phyloP scores from a whole-genome alignment of 2,888 invertebrate species.

The Drosophila putrida region DNA sequence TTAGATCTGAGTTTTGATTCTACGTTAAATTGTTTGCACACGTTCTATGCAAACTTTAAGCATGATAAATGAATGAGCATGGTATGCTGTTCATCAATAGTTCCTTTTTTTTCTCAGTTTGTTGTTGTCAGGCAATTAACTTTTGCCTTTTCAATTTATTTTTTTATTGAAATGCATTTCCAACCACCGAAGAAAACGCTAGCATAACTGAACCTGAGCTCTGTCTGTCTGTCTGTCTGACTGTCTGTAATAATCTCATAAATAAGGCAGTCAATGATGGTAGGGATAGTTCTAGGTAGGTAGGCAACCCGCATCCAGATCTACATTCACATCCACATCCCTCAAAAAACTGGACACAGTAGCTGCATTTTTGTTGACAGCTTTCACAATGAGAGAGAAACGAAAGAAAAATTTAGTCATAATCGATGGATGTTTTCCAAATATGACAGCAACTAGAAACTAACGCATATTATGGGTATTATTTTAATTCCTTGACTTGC shows the following conservation, averaged over 20 bases:
- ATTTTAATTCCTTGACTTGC: slow-evolving; percentile 19
- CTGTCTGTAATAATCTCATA: slow-evolving; percentile 44
- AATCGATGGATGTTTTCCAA: slow-evolving; percentile 51
- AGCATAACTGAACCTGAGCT: slow-evolving; percentile 24
- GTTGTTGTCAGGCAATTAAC: slow-evolving; percentile 68
- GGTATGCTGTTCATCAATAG: slow-evolving; percentile 41
- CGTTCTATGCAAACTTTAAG: slow-evolving; percentile 77
- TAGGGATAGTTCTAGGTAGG: slow-evolving; percentile 38
- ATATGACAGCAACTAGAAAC: slow-evolving; percentile 58
- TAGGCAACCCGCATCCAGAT: slow-evolving; percentile 43
- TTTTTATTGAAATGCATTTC: slow-evolving; percentile 74
- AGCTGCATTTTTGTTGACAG: slow-evolving; percentile 52
- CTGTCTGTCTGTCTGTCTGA: background rate
- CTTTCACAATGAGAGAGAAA: slow-evolving; percentile 31
- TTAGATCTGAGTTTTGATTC: slow-evolving; percentile 41
- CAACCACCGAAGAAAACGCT: slow-evolving; percentile 53
- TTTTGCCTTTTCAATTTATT: slow-evolving; percentile 54
- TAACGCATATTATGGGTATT: slow-evolving; percentile 42
- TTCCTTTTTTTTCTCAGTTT: slow-evolving; percentile 1
- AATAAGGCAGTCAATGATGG: slow-evolving; percentile 65
- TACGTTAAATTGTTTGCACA: slow-evolving; percentile 68
- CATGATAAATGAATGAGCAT: slow-evolving; percentile 78
- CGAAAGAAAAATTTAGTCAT: slow-evolving; percentile 60
- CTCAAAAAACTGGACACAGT: slow-evolving; percentile 48
- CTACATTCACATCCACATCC: slow-evolving; percentile 47